These are phyloP conservation scores for Adelges cooleyi DNA, from an alignment of 1,140 invertebrate species.

Conservation along the genomic window DNA sequence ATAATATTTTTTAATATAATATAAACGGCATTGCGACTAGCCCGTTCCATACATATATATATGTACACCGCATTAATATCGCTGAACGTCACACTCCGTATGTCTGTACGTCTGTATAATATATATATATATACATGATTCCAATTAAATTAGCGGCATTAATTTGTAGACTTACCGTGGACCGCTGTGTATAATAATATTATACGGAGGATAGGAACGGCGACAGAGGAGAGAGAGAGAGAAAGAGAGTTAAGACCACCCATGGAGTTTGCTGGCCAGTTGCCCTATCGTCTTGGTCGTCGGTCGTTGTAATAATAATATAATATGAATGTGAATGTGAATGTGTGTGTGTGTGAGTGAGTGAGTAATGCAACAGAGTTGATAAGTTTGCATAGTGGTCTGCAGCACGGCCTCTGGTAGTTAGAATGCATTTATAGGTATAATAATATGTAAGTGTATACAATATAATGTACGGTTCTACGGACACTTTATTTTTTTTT, in stretches of 20 bases:
- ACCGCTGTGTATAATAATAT: no score
- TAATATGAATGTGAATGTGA: not conserved
- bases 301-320: not conserved
- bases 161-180: conserved; percentile 24
- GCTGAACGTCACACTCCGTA: not conserved
- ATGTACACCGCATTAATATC: no score
- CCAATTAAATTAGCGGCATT: conserved; percentile 29
- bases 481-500: not conserved
- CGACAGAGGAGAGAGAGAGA: not conserved
- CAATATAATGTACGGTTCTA: not conserved
- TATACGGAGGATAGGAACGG: no score
- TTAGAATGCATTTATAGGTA: not conserved
- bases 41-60: not conserved
- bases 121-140: conserved; percentile 12
- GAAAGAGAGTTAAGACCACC: conserved; percentile 7
- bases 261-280: conserved; percentile 18
- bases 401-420: no score
- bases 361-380: not conserved
- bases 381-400: conserved; percentile 26
- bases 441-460: not conserved
- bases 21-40: not conserved
- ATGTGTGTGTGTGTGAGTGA: not conserved
- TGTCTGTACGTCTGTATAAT: not conserved
- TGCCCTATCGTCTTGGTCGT: conserved; percentile 1
- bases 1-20: no score